Percentiles rank a stretch among this genome's conserved stretches.
Evolutionary conservation across 2,797 vertebrate genomes (phyloP).

Genomic region (Odontamblyopus rebecca): DNA sequence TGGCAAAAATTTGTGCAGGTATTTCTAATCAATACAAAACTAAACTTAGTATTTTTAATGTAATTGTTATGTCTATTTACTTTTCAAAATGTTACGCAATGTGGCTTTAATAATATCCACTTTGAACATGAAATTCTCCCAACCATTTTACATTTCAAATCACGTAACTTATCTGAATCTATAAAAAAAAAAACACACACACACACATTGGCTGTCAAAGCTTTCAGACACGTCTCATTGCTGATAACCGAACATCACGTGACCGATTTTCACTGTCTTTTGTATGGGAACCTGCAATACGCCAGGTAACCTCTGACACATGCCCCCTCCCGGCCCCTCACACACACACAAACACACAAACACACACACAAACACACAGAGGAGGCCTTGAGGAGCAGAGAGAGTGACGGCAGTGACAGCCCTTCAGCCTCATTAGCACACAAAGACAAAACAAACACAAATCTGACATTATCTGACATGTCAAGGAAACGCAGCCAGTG

Average conservation of each 20-base stretch:
- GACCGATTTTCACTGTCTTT: slow-evolving; percentile 13
- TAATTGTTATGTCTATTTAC: too few species aligned
- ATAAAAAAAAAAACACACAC: background rate
- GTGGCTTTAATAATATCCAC: background rate
- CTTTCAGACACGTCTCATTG: slow-evolving; percentile 6
- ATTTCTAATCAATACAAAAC: too few species aligned
- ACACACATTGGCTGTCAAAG: slow-evolving; percentile 9
- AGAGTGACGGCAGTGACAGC: slow-evolving; percentile 23
- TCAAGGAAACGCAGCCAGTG: slow-evolving; percentile 41
- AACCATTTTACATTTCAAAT: background rate
- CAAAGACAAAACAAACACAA: slow-evolving; percentile 12
- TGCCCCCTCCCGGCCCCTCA: background rate
- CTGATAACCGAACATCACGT: background rate
- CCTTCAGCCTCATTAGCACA: slow-evolving; percentile 39
- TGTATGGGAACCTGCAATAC: slow-evolving; percentile 4
- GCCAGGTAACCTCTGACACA: slow-evolving; percentile 3
- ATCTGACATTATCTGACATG: slow-evolving; percentile 42
- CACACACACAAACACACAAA: too few species aligned
- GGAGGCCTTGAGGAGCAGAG: slow-evolving; percentile 30
- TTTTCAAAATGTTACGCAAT: too few species aligned
- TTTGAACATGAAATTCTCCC: background rate
- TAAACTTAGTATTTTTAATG: too few species aligned
- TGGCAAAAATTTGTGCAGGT: too few species aligned
- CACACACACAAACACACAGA: background rate
- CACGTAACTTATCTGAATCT: background rate